These are phyloP conservation scores for Stramonita haemastoma DNA, from an alignment of 2,888 invertebrate genomes.

Conservation along the genomic window DNA sequence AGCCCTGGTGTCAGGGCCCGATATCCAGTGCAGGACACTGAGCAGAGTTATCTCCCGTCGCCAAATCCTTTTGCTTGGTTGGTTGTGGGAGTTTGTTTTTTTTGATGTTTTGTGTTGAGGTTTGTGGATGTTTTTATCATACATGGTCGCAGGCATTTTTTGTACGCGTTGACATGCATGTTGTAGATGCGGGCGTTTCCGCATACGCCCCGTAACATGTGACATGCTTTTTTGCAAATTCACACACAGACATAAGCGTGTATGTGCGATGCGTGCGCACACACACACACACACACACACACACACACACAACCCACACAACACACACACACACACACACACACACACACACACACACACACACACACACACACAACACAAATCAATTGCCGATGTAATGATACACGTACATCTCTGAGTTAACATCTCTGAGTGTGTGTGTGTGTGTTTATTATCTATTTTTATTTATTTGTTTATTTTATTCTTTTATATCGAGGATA, in stretches of 20 bases:
- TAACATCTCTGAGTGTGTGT: too few species aligned
- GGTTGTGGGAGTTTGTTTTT: neutral
- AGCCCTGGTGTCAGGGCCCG: conserved; percentile 32
- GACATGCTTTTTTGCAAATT: neutral
- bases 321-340: neutral
- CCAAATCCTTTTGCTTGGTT: neutral
- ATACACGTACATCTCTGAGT: too few species aligned
- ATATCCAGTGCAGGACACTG: conserved; percentile 29
- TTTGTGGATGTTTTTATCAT: neutral
- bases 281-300: conserved; percentile 16
- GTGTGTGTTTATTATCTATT: neutral
- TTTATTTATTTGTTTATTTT: too few species aligned
- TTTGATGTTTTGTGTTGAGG: neutral
- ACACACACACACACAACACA: neutral
- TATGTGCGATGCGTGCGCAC: neutral
- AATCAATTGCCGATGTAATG: too few species aligned
- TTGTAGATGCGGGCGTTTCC: neutral
- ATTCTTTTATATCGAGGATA: too few species aligned
- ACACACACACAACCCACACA: neutral
- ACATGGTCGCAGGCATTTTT: neutral
- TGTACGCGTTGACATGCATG: neutral
- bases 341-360: conserved; percentile 10
- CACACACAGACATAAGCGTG: neutral
- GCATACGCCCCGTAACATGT: neutral
- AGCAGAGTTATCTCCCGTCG: conserved; percentile 8